Conservation (phyloP, 2,113 vertebrate species). For the Larimichthys crocea region DNA sequence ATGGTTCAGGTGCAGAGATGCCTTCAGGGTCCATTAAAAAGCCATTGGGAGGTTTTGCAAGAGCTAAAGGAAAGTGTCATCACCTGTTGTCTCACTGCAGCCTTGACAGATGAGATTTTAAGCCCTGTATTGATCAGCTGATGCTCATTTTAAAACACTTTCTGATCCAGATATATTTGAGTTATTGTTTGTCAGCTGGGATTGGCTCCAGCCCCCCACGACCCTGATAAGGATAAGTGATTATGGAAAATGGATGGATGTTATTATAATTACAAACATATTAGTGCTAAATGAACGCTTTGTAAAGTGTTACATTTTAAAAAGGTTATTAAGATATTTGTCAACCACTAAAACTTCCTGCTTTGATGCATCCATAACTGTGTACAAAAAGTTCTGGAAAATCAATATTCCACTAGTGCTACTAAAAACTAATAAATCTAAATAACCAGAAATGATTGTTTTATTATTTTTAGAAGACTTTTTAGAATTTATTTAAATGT, state of each 20-base stretch:
- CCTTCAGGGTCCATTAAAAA: slow-evolving; percentile 37
- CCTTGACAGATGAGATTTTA: too few relatives aligned
- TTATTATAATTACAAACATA: too few relatives aligned
- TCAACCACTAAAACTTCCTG: neutral
- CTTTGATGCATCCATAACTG: neutral
- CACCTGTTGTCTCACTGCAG: neutral
- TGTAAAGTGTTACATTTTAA: neutral
- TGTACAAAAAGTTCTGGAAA: neutral
- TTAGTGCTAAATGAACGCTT: neutral
- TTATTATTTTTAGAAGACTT: too few relatives aligned
- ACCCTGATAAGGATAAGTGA: too few relatives aligned
- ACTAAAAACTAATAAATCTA: too few relatives aligned
- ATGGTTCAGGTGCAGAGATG: neutral
- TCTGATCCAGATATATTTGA: neutral
- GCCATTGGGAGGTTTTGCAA: slow-evolving; percentile 8
- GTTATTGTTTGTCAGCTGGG: too few relatives aligned
- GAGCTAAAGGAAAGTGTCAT: neutral
- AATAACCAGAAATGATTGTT: too few relatives aligned
- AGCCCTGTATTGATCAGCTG: neutral
- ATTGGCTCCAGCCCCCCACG: too few relatives aligned
- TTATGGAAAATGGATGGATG: too few relatives aligned
- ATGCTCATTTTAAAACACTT: neutral
- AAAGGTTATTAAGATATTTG: neutral
- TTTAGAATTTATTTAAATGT: too few relatives aligned
- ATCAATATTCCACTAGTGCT: too few relatives aligned